A percentile compares a stretch with the other conserved stretches of the same genome.
phyloP scores from a whole-genome alignment of 2,797 vertebrate genomes.

The Anniella stebbinsi region DNA sequence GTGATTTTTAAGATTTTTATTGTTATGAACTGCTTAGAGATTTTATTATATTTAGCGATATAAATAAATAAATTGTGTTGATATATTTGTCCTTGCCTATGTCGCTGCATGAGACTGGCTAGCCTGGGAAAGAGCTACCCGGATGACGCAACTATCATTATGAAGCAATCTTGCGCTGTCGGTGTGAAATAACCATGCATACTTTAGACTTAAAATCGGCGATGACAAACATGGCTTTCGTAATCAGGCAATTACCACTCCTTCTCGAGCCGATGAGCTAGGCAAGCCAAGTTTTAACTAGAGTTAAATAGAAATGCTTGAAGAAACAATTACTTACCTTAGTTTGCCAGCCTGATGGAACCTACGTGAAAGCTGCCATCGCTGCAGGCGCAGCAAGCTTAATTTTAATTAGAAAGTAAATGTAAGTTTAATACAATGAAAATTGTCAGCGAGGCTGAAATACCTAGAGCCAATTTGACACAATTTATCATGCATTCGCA shows the following conservation, averaged over 20 bases:
- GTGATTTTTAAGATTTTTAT: no score
- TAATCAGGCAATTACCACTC: conserved; percentile 48
- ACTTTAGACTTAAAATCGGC: conserved; percentile 10
- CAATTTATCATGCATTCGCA: conserved; percentile 34
- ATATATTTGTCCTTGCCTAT: not conserved
- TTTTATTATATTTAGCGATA: no score
- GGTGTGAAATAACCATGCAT: conserved; percentile 28
- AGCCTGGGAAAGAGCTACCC: conserved; percentile 2
- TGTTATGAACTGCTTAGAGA: no score
- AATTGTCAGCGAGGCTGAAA: conserved; percentile 47
- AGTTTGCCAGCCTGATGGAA: conserved; percentile 53
- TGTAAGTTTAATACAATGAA: conserved; percentile 49
- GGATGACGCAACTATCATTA: conserved; percentile 32
- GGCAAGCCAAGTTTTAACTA: conserved; percentile 42
- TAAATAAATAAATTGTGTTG: not conserved
- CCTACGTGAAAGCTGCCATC: conserved; percentile 43
- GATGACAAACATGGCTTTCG: conserved; percentile 38
- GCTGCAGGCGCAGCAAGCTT: conserved; percentile 31
- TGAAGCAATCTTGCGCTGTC: conserved; percentile 36
- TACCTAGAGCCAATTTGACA: conserved; percentile 18
- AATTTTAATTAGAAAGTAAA: conserved; percentile 62
- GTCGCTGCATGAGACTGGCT: conserved; percentile 15
- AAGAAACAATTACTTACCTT: conserved; percentile 59
- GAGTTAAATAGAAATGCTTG: conserved; percentile 57
- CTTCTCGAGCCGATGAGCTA: conserved; percentile 35